Evolutionary conservation across 1,140 invertebrate species (phyloP).

Genomic region (Neotoxoptera formosana): DNA sequence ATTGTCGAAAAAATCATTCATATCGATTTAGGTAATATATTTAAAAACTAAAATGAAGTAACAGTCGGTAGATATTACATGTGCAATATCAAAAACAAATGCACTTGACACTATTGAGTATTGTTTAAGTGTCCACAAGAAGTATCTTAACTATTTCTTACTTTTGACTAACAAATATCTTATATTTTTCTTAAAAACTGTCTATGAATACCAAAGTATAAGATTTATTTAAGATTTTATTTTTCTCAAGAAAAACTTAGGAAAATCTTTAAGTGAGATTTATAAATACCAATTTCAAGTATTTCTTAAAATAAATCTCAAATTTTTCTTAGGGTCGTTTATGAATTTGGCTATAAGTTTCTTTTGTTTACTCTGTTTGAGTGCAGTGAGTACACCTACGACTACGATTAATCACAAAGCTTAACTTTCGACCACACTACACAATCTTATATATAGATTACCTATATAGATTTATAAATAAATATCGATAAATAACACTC

Average conservation of each 20-base stretch:
- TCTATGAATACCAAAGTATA: not conserved
- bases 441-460: not conserved
- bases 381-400: not conserved
- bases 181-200: not conserved
- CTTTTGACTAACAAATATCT: no score
- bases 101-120: no score
- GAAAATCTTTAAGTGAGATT: not conserved
- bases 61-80: no score
- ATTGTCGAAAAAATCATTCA: no score
- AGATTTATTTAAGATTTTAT: not conserved
- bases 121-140: no score
- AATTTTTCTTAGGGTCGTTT: not conserved
- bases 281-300: not conserved
- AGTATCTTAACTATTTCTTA: no score
- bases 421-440: not conserved
- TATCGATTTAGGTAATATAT: no score
- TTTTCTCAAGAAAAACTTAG: not conserved
- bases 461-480: not conserved
- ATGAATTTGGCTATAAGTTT: not conserved
- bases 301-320: not conserved
- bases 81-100: no score
- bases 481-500: not conserved
- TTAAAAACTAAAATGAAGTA: no score
- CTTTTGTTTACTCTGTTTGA: not conserved
- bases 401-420: not conserved